A percentile compares a stretch with the other conserved stretches of the same genome.
Evolutionary conservation across 1,140 invertebrate species (phyloP).

Genomic region (Anastrepha ludens): DNA sequence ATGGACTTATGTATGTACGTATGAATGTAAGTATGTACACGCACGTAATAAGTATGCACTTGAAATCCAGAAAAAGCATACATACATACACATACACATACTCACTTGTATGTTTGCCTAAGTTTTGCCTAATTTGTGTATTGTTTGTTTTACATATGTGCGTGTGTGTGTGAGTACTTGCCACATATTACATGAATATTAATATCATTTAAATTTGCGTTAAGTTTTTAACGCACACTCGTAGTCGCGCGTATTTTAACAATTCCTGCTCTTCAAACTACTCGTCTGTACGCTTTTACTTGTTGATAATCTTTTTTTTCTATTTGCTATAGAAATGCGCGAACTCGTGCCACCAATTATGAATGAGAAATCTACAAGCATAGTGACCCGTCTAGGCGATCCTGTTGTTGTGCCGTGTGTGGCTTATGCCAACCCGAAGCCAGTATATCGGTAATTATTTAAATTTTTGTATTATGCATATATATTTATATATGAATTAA

Average conservation of each 20-base stretch:
- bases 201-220: background rate
- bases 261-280: no score
- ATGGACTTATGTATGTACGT: background rate
- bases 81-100: background rate
- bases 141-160: no score
- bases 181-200: constrained; percentile 2
- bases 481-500: no score
- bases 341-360: constrained; percentile 77
- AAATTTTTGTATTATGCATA: no score
- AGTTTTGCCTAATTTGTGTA: no score
- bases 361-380: constrained; percentile 75
- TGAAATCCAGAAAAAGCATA: background rate
- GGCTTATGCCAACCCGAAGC: constrained; percentile 79
- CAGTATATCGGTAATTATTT: constrained; percentile 76
- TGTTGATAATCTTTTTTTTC: background rate
- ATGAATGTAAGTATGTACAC: background rate
- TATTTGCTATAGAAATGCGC: constrained; percentile 72
- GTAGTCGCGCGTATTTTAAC: no score
- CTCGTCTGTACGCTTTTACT: background rate
- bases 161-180: no score
- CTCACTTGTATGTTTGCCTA: background rate
- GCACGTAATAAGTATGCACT: background rate
- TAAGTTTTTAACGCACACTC: background rate
- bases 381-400: constrained; percentile 77
- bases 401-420: constrained; percentile 81